Conservation (phyloP, 2,888 invertebrate genomes). For the Adelognathus sp. region DNA sequence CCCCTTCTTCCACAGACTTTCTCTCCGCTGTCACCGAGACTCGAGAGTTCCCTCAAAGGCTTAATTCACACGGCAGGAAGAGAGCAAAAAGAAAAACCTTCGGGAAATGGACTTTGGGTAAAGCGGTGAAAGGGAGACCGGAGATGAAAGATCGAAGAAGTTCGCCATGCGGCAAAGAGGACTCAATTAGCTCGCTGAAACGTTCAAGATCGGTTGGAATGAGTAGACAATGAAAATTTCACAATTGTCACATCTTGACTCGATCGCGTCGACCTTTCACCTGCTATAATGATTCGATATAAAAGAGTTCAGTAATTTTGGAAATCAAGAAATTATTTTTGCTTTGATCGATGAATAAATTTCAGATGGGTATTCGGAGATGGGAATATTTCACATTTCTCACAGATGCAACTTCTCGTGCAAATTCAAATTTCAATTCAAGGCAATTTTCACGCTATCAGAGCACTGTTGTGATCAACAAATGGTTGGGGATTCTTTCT, state of each 20-base stretch:
- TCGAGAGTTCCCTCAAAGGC: constrained; percentile 53
- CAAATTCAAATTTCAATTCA: neutral
- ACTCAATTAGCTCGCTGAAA: constrained; percentile 25
- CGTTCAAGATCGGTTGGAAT: neutral
- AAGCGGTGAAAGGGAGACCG: constrained; percentile 14
- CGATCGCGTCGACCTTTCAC: neutral
- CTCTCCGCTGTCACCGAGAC: constrained; percentile 29
- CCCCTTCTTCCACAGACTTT: constrained; percentile 32
- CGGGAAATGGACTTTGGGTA: constrained; percentile 42
- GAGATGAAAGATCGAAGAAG: constrained; percentile 27
- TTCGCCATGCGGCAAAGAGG: constrained; percentile 18
- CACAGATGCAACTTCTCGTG: too few species aligned
- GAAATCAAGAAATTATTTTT: too few species aligned
- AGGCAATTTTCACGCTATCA: too few species aligned
- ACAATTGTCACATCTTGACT: neutral
- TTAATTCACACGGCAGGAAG: constrained; percentile 55
- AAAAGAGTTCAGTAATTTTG: too few species aligned
- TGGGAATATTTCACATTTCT: too few species aligned
- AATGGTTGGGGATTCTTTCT: too few species aligned
- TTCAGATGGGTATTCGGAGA: too few species aligned
- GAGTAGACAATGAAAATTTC: neutral
- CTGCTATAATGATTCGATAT: too few species aligned
- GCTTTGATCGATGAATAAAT: too few species aligned
- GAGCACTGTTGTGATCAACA: too few species aligned
- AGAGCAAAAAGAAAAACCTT: constrained; percentile 48